phyloP scores from a whole-genome alignment of 2,113 vertebrate genomes.

The Cranoglanis bouderius region DNA sequence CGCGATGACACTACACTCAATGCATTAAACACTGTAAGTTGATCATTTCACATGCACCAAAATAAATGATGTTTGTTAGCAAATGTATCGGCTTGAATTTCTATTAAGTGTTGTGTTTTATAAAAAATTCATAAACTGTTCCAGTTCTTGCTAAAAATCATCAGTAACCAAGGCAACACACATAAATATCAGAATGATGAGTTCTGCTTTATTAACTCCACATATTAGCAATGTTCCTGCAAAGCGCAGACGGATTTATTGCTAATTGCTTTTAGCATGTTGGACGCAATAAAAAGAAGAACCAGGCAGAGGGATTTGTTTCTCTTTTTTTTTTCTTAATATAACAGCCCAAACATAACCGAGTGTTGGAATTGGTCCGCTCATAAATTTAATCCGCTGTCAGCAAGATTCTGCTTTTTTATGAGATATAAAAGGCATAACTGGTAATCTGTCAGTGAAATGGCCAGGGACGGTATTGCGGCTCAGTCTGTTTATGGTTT shows the following conservation, averaged over 20 bases:
- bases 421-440: conserved; percentile 36
- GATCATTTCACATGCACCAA: neutral
- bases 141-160: neutral
- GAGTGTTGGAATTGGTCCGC: conserved; percentile 35
- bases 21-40: conserved; percentile 94
- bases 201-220: conserved; percentile 67
- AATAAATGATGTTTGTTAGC: neutral
- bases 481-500: conserved; percentile 1
- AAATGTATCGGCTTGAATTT: neutral
- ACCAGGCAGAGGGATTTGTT: neutral
- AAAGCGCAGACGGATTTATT: conserved; percentile 57
- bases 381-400: conserved; percentile 43
- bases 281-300: conserved; percentile 49
- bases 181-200: conserved; percentile 56
- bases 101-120: neutral
- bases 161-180: conserved; percentile 63
- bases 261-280: conserved; percentile 64
- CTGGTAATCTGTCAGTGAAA: conserved; percentile 34
- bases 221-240: conserved; percentile 37
- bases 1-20: conserved; percentile 98
- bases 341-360: conserved; percentile 41
- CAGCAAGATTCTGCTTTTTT: conserved; percentile 33
- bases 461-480: conserved; percentile 11
- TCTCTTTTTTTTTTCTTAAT: conserved; percentile 28
- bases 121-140: neutral